A percentile compares a stretch with the other conserved stretches of the same genome.
phyloP scores from a whole-genome alignment of 2,113 vertebrate genomes.

The Andinoacara biseriatus region DNA sequence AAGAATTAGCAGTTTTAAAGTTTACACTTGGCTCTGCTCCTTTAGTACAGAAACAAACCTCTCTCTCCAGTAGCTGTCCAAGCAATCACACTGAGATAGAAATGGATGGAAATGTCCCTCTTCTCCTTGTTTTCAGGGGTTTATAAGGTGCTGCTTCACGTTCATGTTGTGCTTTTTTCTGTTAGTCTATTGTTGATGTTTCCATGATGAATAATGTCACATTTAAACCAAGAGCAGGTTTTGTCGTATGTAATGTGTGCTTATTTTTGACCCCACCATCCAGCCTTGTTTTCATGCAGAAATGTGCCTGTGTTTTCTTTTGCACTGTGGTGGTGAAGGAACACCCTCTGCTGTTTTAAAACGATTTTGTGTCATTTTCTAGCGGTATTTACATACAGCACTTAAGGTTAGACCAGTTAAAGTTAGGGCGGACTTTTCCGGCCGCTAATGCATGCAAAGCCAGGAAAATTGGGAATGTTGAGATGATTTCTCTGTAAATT shows the following conservation, averaged over 20 bases:
- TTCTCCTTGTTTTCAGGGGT: conserved; percentile 27
- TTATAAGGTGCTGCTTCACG: conserved; percentile 13
- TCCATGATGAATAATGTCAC: conserved; percentile 11
- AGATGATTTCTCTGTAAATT: conserved; percentile 61
- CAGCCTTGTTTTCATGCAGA: conserved; percentile 30
- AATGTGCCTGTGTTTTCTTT: conserved; percentile 50
- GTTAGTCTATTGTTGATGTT: conserved; percentile 20
- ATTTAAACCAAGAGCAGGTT: conserved; percentile 13
- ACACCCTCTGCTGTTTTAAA: conserved; percentile 2
- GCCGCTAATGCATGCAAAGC: conserved; percentile 57
- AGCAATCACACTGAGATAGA: conserved; percentile 38
- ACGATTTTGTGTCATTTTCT: background rate
- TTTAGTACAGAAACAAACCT: background rate
- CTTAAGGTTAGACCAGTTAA: background rate
- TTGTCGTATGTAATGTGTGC: conserved; percentile 22
- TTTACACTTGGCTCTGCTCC: background rate
- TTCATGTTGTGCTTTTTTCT: conserved; percentile 42
- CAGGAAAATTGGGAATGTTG: conserved; percentile 46
- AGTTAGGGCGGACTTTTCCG: conserved; percentile 3
- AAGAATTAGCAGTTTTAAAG: background rate
- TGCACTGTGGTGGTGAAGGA: conserved; percentile 30
- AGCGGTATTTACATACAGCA: background rate
- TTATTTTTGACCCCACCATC: conserved; percentile 50
- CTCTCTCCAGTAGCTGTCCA: conserved; percentile 15
- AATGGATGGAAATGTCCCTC: background rate